These are phyloP conservation scores for Magallana nippona DNA, from an alignment of 2,888 invertebrate genomes.

Conservation along the genomic window DNA sequence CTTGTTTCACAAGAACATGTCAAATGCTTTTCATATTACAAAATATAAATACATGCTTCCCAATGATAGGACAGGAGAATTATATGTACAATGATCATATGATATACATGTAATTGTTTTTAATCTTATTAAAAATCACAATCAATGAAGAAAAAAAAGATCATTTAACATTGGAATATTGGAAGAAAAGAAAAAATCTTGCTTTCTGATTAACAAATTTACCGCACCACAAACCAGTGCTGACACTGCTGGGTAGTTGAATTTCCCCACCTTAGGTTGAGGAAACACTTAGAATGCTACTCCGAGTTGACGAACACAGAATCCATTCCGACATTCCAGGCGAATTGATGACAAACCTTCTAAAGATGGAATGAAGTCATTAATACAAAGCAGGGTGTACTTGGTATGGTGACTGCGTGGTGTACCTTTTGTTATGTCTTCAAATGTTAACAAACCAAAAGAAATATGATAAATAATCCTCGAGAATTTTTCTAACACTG, in stretches of 20 bases:
- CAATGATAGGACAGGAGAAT: no score
- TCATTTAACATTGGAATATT: not conserved
- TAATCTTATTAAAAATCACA: not conserved
- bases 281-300: not conserved
- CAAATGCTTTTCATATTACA: not conserved
- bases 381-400: constrained; percentile 24
- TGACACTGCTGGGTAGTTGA: not conserved
- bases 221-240: not conserved
- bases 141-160: not conserved
- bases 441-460: constrained; percentile 2
- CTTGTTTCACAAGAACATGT: not conserved
- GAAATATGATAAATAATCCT: no score
- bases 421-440: constrained; percentile 6
- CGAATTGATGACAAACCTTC: constrained; percentile 24
- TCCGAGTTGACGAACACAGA: not conserved
- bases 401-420: constrained; percentile 20
- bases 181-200: not conserved
- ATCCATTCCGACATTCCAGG: constrained; percentile 13
- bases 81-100: not conserved
- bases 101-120: not conserved
- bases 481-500: no score
- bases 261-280: constrained; percentile 28
- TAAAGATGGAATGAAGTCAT: constrained; percentile 27
- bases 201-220: not conserved
- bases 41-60: not conserved